These are phyloP conservation scores for Temnothorax ravouxi DNA, from an alignment of 2,888 invertebrate genomes.

Conservation along the genomic window DNA sequence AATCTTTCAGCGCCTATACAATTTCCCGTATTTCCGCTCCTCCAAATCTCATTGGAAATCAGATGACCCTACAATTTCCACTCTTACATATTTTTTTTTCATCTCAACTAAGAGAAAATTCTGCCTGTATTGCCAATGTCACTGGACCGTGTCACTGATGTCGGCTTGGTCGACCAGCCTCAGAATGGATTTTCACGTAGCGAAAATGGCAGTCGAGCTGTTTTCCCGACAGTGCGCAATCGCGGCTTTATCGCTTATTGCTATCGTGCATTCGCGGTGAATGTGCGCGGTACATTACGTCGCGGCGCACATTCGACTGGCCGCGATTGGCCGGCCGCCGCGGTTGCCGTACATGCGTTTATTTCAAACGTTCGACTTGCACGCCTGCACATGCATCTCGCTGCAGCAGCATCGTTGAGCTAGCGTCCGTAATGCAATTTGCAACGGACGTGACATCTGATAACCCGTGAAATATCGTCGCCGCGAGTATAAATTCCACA, in stretches of 20 bases:
- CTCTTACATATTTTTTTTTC: not conserved
- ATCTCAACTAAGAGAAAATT: not conserved
- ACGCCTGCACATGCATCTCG: conserved; percentile 6
- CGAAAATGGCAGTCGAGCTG: conserved; percentile 35
- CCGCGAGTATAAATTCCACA: conserved; percentile 39
- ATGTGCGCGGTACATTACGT: conserved; percentile 21
- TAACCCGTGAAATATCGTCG: conserved; percentile 41
- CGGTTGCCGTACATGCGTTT: not conserved
- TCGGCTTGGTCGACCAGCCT: conserved; percentile 53
- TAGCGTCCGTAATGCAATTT: conserved; percentile 40
- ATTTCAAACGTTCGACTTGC: conserved; percentile 5
- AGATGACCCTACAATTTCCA: not conserved
- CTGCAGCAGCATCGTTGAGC: not conserved
- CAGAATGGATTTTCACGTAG: conserved; percentile 59
- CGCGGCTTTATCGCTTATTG: conserved; percentile 60
- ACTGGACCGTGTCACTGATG: not conserved
- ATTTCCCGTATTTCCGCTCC: not conserved
- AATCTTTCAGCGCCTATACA: not conserved
- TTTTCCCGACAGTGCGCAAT: conserved; percentile 63
- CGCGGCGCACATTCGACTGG: conserved; percentile 19
- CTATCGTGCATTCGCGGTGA: conserved; percentile 42
- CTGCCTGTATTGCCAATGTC: not conserved
- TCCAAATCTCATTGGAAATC: not conserved
- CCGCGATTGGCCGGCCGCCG: conserved; percentile 56
- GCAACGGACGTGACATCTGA: conserved; percentile 42